A percentile compares a stretch with the other conserved stretches of the same genome.
phyloP scores from a whole-genome alignment of 1,140 invertebrate species.

The Drosophila sucinea region DNA sequence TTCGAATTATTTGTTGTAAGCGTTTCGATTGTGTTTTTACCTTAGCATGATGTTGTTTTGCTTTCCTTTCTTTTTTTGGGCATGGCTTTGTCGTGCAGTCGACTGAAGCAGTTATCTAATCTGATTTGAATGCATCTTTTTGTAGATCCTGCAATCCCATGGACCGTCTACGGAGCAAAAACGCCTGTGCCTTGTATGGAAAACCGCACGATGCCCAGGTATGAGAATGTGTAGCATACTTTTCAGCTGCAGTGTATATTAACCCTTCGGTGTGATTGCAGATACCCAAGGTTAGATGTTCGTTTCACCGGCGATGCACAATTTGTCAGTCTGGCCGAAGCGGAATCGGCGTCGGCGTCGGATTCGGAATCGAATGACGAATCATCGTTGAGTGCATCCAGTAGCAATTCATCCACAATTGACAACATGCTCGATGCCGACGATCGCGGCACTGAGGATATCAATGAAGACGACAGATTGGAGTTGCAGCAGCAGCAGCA shows the following conservation, averaged over 20 bases:
- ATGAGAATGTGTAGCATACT: not conserved
- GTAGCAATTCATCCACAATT: constrained; percentile 58
- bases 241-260: not conserved
- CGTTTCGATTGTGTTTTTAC: constrained; percentile 33
- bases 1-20: constrained; percentile 28
- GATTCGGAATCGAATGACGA: constrained; percentile 24
- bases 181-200: constrained; percentile 74
- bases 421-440: constrained; percentile 59
- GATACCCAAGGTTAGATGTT: constrained; percentile 77
- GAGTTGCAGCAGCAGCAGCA: constrained; percentile 30
- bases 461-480: constrained; percentile 45
- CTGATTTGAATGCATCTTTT: constrained; percentile 42
- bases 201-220: constrained; percentile 72
- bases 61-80: constrained; percentile 31
- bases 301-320: constrained; percentile 48
- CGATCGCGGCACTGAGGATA: constrained; percentile 37
- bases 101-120: not conserved
- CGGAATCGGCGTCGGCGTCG: no score
- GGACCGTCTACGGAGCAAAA: constrained; percentile 74
- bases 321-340: constrained; percentile 34
- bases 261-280: constrained; percentile 15
- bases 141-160: constrained; percentile 79
- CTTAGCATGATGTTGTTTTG: constrained; percentile 34
- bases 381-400: constrained; percentile 56
- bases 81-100: constrained; percentile 31